Evolutionary conservation across 2,797 vertebrate species (phyloP), one percentile per base, ranked within the genome.

Genomic region (Coccyzus lansbergi): DNA sequence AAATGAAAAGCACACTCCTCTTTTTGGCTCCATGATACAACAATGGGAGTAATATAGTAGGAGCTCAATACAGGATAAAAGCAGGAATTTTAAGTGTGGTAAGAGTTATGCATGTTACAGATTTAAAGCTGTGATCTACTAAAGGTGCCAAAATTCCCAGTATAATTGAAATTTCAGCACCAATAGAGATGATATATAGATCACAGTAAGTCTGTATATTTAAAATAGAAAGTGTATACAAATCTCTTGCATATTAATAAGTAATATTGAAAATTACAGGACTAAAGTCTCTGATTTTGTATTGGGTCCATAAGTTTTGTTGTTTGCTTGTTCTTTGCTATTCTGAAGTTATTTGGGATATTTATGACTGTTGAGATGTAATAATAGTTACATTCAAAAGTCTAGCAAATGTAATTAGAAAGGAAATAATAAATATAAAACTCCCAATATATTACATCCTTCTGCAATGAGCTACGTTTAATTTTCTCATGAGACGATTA

Each of bases 401-500:
- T 56, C 31, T 60, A 75, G 34, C 51, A 82, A 67, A 52, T 40
- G 46, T 67, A 94, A 90, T 94, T 77, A 93, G n/a, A 74, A 94
- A 94, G 51, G 13, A 95, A 94, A 94, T 65, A 10, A 10, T 83
- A 87, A 91, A 88, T 44, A 88, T 34, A 17, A 91, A 72, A 94
- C 59, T 13, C 62, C 15, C 7, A 55, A 29, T 21, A n/a, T 38
- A 64, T 51, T 51, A 77, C 4, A 9, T 38, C 69, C 49, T 89
- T 95, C 90, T 88, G 59, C 65, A 94, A 36, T 20, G 88, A 92
- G 56, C 2, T 46, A 64, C 77, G 51, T 95, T 79, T 83, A 83
- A 93, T 92, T 94, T 96, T 84, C 64, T 93, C 69, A 64, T 60
- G 56, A 94, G 91, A 95, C 83, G 65, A 92, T 10, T 58, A 90